phyloP scores from a whole-genome alignment of 2,888 invertebrate genomes.

The Platycnemis pennipes region DNA sequence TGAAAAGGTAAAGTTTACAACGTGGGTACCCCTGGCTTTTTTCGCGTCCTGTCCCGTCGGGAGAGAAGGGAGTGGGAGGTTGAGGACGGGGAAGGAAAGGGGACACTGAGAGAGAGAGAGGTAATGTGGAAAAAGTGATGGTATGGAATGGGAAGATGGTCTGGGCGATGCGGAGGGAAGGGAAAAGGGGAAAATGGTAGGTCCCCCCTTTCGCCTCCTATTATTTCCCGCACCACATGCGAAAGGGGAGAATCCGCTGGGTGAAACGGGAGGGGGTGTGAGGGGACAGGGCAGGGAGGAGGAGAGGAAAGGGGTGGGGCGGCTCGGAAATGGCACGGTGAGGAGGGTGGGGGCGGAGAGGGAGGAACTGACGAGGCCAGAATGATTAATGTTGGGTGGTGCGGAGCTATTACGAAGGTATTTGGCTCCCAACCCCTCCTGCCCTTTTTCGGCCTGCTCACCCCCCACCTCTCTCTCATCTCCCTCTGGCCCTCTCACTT shows the following conservation, averaged over 20 bases:
- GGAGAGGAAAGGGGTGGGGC: neutral
- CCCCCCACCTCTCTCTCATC: neutral
- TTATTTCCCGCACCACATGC: conserved; percentile 50
- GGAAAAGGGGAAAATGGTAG: neutral
- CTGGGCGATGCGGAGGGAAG: neutral
- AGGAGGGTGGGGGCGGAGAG: neutral
- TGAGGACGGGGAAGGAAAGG: neutral
- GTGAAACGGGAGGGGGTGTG: neutral
- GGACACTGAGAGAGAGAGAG: neutral
- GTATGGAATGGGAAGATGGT: neutral
- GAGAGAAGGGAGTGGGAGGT: neutral
- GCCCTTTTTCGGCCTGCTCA: neutral
- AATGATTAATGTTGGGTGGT: conserved; percentile 56
- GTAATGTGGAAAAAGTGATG: conserved; percentile 14
- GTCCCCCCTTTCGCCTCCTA: neutral
- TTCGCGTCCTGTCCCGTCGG: neutral
- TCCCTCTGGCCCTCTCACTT: neutral
- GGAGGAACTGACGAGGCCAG: conserved; percentile 37
- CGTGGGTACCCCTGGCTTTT: neutral
- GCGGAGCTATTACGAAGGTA: conserved; percentile 36
- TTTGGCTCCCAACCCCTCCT: conserved; percentile 30
- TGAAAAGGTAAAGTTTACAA: conserved; percentile 28
- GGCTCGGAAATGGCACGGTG: neutral
- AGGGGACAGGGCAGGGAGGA: neutral
- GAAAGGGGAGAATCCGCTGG: conserved; percentile 33